phyloP scores from a whole-genome alignment of 1,140 invertebrate genomes.

The Drosophila grimshawi region DNA sequence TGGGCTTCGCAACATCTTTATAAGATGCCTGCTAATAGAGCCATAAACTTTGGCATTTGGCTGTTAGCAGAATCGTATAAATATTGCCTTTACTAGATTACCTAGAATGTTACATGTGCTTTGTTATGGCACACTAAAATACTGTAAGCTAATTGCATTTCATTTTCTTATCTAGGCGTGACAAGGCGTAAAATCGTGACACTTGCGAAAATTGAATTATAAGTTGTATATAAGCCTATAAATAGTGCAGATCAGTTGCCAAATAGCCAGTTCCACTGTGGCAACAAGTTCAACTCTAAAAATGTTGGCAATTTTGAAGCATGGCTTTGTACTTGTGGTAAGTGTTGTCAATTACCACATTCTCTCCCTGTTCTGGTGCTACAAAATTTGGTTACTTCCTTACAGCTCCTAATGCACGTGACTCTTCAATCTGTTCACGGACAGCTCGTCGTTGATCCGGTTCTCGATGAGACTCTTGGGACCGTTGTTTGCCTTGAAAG shows the following conservation, averaged over 20 bases:
- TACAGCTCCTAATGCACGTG: constrained; percentile 3
- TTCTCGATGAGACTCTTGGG: too few relatives aligned
- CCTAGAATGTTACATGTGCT: background rate
- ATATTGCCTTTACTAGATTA: constrained; percentile 2
- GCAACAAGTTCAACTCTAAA: background rate
- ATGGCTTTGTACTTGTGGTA: constrained; percentile 8
- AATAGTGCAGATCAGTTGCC: background rate
- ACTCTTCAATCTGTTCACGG: background rate
- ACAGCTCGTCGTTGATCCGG: too few relatives aligned
- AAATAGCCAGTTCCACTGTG: constrained; percentile 3
- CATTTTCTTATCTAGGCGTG: background rate
- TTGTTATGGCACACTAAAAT: background rate
- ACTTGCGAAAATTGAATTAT: background rate
- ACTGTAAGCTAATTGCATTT: constrained; percentile 1
- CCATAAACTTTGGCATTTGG: constrained; percentile 52
- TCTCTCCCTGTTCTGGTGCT: background rate
- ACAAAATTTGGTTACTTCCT: background rate
- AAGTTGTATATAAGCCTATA: constrained; percentile 1
- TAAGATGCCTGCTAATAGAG: constrained; percentile 65
- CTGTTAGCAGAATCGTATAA: background rate
- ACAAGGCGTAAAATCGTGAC: background rate
- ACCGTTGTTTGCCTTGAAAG: too few relatives aligned
- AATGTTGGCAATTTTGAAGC: constrained; percentile 4
- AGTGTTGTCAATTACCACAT: background rate
- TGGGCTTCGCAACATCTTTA: constrained; percentile 38